phyloP scores from a whole-genome alignment of 1,140 invertebrate genomes.

The Sinonovacula constricta region DNA sequence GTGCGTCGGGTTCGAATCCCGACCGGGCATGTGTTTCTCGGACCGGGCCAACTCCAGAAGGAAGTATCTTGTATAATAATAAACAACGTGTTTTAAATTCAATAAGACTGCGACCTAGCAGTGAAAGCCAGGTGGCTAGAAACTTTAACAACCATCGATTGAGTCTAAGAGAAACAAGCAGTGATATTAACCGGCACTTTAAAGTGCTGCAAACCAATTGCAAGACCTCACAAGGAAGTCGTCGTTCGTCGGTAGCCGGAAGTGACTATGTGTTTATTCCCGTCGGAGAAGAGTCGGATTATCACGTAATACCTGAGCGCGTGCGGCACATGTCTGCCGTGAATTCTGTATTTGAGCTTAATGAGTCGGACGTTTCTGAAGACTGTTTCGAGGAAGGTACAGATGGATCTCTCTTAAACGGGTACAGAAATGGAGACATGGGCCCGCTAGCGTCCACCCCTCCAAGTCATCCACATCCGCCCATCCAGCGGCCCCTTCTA shows the following conservation, averaged over 20 bases:
- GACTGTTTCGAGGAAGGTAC: too few species aligned
- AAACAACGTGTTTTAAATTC: constrained; percentile 24
- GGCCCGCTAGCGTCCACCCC: too few species aligned
- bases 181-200: too few species aligned
- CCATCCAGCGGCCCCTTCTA: too few species aligned
- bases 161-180: constrained; percentile 7
- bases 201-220: neutral
- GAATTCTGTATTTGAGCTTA: too few species aligned
- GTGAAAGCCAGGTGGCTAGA: constrained; percentile 18
- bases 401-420: too few species aligned
- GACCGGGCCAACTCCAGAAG: constrained; percentile 18
- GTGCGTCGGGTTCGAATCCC: neutral
- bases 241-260: neutral
- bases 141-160: constrained; percentile 1
- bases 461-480: too few species aligned
- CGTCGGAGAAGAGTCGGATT: constrained; percentile 3
- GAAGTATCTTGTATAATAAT: constrained; percentile 14
- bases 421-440: too few species aligned
- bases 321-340: too few species aligned
- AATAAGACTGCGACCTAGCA: constrained; percentile 1
- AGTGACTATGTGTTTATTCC: constrained; percentile 26
- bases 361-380: too few species aligned
- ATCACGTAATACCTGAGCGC: too few species aligned
- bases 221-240: neutral
- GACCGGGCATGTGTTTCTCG: neutral